These are phyloP conservation scores for Sepioteuthis lessoniana DNA, from an alignment of 2,888 invertebrate species.

Conservation along the genomic window DNA sequence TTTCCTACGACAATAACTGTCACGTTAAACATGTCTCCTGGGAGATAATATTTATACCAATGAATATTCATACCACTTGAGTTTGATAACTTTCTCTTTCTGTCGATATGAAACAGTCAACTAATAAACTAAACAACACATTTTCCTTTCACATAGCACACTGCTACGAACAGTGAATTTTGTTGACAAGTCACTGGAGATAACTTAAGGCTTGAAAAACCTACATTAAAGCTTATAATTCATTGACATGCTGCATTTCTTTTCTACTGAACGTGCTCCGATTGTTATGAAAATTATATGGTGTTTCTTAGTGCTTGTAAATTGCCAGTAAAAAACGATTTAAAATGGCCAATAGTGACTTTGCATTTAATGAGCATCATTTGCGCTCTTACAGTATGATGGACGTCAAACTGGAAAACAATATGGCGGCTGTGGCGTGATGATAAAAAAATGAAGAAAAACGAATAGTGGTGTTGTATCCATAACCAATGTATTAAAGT, in stretches of 20 bases:
- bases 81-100: not conserved
- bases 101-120: too few species aligned
- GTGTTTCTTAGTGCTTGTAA: not conserved
- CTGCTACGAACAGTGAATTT: not conserved
- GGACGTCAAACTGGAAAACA: not conserved
- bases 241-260: not conserved
- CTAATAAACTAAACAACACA: not conserved
- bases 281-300: not conserved
- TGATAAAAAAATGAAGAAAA: not conserved
- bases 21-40: too few species aligned
- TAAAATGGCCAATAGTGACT: slow-evolving; percentile 25
- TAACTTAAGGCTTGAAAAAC: not conserved
- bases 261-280: not conserved
- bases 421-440: not conserved
- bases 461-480: not conserved
- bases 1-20: too few species aligned
- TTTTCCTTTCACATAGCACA: not conserved
- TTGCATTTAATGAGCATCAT: not conserved
- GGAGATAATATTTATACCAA: not conserved
- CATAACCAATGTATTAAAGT: not conserved
- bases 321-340: not conserved
- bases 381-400: not conserved
- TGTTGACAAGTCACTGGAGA: not conserved
- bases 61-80: not conserved
- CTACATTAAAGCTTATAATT: not conserved